phyloP scores from a whole-genome alignment of 2,888 invertebrate genomes.

The Campoletis raptor region DNA sequence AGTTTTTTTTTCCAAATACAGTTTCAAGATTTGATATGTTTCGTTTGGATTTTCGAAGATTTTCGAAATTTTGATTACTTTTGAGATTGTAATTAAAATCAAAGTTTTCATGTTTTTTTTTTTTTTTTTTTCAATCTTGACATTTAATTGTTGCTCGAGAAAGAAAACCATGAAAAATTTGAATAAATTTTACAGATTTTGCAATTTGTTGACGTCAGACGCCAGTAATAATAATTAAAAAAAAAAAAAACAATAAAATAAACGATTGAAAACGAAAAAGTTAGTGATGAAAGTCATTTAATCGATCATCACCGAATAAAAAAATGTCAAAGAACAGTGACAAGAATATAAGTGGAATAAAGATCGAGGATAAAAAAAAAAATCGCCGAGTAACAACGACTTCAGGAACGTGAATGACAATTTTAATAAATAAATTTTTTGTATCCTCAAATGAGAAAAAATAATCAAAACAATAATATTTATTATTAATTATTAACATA shows the following conservation, averaged over 20 bases:
- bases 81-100: background rate
- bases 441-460: background rate
- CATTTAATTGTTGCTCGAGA: background rate
- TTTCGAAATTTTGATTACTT: background rate
- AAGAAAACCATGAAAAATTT: background rate
- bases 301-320: background rate
- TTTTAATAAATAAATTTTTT: slow-evolving; percentile 7
- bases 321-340: slow-evolving; percentile 44
- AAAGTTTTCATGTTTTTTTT: background rate
- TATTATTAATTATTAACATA: background rate
- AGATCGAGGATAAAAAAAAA: slow-evolving; percentile 15
- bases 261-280: background rate
- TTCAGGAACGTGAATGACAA: slow-evolving; percentile 36
- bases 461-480: background rate
- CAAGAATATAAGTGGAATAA: slow-evolving; percentile 14
- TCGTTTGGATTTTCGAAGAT: background rate
- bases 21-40: too few relatives aligned
- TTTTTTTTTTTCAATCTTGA: background rate
- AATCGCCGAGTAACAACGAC: slow-evolving; percentile 44
- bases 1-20: too few relatives aligned
- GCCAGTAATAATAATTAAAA: background rate
- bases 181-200: background rate
- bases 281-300: background rate
- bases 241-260: background rate
- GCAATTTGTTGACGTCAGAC: background rate